A percentile compares a stretch with the other conserved stretches of the same genome.
Conservation (phyloP, 2,888 invertebrate species). For the Eurytoma adleriae region DNA sequence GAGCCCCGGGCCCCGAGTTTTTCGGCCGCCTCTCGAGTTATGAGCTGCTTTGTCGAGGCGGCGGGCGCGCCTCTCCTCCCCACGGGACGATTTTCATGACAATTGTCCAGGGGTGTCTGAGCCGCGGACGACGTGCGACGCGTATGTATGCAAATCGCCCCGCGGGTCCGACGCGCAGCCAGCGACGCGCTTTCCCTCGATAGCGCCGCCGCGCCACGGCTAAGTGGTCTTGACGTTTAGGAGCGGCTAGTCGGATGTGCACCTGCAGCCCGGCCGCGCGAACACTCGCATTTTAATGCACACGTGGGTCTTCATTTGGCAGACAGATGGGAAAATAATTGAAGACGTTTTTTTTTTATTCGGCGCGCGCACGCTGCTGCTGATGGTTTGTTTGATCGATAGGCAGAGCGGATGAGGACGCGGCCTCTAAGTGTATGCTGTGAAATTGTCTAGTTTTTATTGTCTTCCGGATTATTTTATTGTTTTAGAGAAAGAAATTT, state of each 20-base stretch:
- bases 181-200: slow-evolving; percentile 33
- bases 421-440: too few species aligned
- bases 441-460: too few species aligned
- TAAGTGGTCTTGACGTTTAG: slow-evolving; percentile 56
- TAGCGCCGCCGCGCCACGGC: slow-evolving; percentile 12
- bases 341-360: neutral
- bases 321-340: slow-evolving; percentile 44
- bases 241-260: slow-evolving; percentile 8
- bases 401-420: too few species aligned
- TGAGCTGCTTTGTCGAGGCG: slow-evolving; percentile 8
- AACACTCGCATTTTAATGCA: neutral
- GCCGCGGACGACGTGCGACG: slow-evolving; percentile 15
- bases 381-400: too few species aligned
- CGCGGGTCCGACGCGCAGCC: slow-evolving; percentile 17
- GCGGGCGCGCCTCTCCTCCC: neutral
- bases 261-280: slow-evolving; percentile 21
- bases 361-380: too few species aligned
- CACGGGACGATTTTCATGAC: slow-evolving; percentile 66
- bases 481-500: too few species aligned
- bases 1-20: slow-evolving; percentile 17
- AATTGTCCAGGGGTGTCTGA: slow-evolving; percentile 60
- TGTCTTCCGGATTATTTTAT: too few species aligned
- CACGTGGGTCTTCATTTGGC: neutral
- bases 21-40: slow-evolving; percentile 10
- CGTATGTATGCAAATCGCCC: slow-evolving; percentile 56